These are phyloP conservation scores for Epirrhoe tristata DNA, from an alignment of 2,888 invertebrate species.

Conservation along the genomic window DNA sequence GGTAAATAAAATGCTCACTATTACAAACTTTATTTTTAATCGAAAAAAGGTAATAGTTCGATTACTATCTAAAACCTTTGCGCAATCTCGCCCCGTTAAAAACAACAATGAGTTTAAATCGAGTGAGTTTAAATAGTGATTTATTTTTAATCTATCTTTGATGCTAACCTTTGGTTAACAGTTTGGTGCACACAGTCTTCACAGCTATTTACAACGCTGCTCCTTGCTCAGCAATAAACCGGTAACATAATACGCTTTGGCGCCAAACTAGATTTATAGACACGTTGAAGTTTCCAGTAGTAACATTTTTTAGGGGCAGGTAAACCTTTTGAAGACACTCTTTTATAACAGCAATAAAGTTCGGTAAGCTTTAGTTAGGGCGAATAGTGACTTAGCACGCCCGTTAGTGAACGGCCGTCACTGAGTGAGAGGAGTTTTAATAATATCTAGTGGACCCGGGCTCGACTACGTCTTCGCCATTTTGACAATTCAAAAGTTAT, in stretches of 20 bases:
- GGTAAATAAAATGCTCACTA: too few relatives aligned
- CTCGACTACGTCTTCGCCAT: too few relatives aligned
- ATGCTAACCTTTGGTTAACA: neutral
- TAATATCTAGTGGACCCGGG: too few relatives aligned
- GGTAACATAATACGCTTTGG: slow-evolving; percentile 55
- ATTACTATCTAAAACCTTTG: too few relatives aligned
- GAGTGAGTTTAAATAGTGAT: too few relatives aligned
- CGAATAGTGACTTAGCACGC: neutral
- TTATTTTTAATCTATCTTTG: too few relatives aligned
- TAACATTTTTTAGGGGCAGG: slow-evolving; percentile 51
- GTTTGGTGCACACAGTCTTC: slow-evolving; percentile 4
- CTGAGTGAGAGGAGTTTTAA: neutral
- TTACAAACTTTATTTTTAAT: too few relatives aligned
- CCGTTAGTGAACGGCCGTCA: neutral
- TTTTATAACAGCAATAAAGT: slow-evolving; percentile 43
- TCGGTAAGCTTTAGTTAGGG: slow-evolving; percentile 15
- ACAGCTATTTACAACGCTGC: slow-evolving; percentile 26
- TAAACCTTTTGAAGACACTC: slow-evolving; percentile 40
- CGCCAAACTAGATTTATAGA: slow-evolving; percentile 55
- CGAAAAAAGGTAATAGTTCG: too few relatives aligned
- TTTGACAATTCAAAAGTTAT: too few relatives aligned
- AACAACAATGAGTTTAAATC: too few relatives aligned
- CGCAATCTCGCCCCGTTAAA: too few relatives aligned
- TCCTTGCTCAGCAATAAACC: slow-evolving; percentile 46
- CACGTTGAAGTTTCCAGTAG: slow-evolving; percentile 51